Base-by-base conservation (phyloP, 2,888 invertebrate genomes). In the Tiliacea aurago region DNA sequence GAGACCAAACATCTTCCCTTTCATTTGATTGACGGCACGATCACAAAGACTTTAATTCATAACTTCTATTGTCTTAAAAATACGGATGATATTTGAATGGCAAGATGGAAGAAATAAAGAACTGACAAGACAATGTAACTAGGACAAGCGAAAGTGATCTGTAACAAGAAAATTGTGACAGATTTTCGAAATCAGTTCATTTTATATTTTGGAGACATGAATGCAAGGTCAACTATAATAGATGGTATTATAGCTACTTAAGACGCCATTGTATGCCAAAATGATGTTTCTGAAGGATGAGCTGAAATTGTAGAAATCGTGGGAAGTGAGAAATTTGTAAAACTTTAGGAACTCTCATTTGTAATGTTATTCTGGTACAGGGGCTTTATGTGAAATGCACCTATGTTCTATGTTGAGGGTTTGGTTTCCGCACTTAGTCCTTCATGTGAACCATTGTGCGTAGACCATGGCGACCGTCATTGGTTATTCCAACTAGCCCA, bases 111-210 rank as follows among this genome's bases (percentile, higher is more conserved):
- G 20, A 53, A 51, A 41, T 64, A 63, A 69, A 67, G 49, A 70
- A 2, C 43, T 55, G 65, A 76, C 78, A 82, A 81, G 77, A 86
- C 85, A 86, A 86, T 86, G 58, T 43, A 86, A 78, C 73, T 84
- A 28, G 86, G 70, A 23, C 84, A 85, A 79, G 85, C 80, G 86
- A 86, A 86, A 86, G 86, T 86, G 71, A 75, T 86, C 51, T 23
- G 74, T 86, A 84, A 82, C 86, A 85, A 79, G 84, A 85, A 85
- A 86, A 86, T 86, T 76, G 74, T 53, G 18, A 75, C 70, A 65
- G 69, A 73, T 85, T 84, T 85, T 85, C 74, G 86, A 85, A 82
- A 82, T 80, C 84, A 62, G 73, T 70, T 81, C 76, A 76, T 77
- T 80, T 74, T 84, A 67, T 82, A 41, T 69, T 75, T 70, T 49